phyloP scores from a whole-genome alignment of 2,888 invertebrate species.

The Ceramica pisi region DNA sequence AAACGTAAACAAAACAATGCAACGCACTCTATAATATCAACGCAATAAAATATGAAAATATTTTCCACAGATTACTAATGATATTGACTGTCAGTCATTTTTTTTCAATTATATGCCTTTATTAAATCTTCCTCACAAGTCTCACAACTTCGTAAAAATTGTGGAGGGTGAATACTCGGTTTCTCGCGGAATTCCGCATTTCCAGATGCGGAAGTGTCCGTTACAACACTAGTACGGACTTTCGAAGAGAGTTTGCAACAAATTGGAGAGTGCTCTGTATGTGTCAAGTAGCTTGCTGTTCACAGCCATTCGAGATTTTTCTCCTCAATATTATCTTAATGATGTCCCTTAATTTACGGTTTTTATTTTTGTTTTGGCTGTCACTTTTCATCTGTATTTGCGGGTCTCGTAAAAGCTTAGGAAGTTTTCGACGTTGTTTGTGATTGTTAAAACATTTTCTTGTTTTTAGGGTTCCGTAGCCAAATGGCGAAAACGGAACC shows the following conservation, averaged over 20 bases:
- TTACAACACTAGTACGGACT: conserved; percentile 28
- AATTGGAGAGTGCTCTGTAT: conserved; percentile 73
- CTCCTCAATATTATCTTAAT: conserved; percentile 65
- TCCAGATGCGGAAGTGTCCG: not conserved
- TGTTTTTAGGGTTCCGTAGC: not conserved
- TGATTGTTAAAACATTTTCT: not conserved
- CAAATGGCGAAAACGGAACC: no score
- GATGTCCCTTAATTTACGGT: conserved; percentile 60
- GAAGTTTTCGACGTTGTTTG: conserved; percentile 3
- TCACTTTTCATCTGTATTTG: conserved; percentile 7
- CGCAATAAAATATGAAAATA: no score
- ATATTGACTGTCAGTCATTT: no score
- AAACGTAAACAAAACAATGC: no score
- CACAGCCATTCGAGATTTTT: conserved; percentile 63
- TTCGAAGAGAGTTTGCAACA: conserved; percentile 66
- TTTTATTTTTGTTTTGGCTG: conserved; percentile 31
- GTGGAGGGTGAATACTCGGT: fast-evolving
- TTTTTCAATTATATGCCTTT: not conserved
- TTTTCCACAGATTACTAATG: no score
- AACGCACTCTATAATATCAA: no score
- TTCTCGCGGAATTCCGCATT: not conserved
- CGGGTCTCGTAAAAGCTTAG: conserved; percentile 10
- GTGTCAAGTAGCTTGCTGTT: conserved; percentile 70
- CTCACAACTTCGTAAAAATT: not conserved
- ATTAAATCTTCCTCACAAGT: not conserved